Evolutionary conservation across 37 sponge, comb jelly and placozoan species (phyloP), one percentile per base, ranked within the genome.

Genomic region (Aplysina aerophoba): DNA sequence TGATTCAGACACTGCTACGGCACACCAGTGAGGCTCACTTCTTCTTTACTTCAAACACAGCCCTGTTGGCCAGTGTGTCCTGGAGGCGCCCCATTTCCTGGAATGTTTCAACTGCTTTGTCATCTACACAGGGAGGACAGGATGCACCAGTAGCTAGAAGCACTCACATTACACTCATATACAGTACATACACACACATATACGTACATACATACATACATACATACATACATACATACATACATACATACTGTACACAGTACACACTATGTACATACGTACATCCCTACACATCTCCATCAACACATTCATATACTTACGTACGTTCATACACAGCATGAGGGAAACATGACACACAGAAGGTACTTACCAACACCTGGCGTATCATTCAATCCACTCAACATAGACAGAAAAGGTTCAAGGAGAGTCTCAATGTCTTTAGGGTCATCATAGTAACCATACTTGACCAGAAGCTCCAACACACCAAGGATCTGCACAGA

Each of bases 371-470:
- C 14, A 31, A 71, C 73, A 54, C 74, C 72, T 38, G 84, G 79
- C 41, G 33, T 62, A 71, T 96, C 96, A 24, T 67, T 91, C 15
- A 19, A 66, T 22, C 96, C 96, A 91, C 93, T 81, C 57, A 96
- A 79, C n/a, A 96, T 27, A 0, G 86, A 56, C 0, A 91, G 34
- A 5, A 96, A 75, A 62, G 89, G 89, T 28, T 39, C 38, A 27
- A 93, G 69, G 31, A 96, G 53, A 50, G 71, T 87, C 31, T 89
- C 55, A 17, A 93, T 92, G 55, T 96, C 93, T 22, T 84, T 66
- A 13, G 65, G 55, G 55, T 88, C 80, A 31, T 88, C 91, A 89
- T 94, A 94, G 82, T 94, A 91, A 40, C 92, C 95, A 84, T 83
- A 89, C 41, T 85, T 78, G 13, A 91, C 95, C 28, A 94, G 85